A percentile compares a stretch with the other conserved stretches of the same genome.
phyloP scores from a whole-genome alignment of 2,113 vertebrate species.

The Fulmarus glacialis region DNA sequence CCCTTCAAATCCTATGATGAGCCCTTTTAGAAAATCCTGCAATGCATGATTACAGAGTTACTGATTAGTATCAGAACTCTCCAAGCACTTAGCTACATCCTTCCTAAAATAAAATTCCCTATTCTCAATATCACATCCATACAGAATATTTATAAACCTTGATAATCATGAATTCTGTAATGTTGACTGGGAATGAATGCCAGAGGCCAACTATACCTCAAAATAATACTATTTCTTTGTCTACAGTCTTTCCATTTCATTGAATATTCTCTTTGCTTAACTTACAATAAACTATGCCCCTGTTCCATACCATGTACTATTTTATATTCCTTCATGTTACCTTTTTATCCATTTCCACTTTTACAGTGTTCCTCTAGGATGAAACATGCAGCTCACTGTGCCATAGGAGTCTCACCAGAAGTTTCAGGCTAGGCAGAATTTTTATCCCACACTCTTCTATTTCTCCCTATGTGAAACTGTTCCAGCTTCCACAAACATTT shows the following conservation, averaged over 20 bases:
- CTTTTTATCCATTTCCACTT: background rate
- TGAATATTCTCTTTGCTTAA: background rate
- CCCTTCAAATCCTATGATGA: background rate
- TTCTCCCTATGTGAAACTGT: background rate
- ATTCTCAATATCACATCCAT: background rate
- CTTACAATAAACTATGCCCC: background rate
- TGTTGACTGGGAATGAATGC: background rate
- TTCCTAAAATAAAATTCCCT: background rate
- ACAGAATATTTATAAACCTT: background rate
- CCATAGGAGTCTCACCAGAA: background rate
- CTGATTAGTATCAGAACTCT: background rate
- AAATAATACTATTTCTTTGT: background rate
- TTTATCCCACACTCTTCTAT: background rate
- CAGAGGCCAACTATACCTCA: background rate
- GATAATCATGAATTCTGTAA: background rate
- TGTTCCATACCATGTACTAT: background rate
- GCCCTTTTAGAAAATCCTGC: background rate
- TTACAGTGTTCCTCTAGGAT: background rate
- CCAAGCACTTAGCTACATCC: background rate
- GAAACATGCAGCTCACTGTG: background rate
- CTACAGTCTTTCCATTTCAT: background rate
- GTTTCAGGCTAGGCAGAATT: background rate
- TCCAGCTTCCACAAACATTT: background rate
- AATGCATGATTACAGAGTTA: background rate
- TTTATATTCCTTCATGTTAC: background rate